Evolutionary conservation across 2,888 invertebrate genomes (phyloP), one percentile per base, ranked within the genome.

Genomic region (Arctia plantaginis): DNA sequence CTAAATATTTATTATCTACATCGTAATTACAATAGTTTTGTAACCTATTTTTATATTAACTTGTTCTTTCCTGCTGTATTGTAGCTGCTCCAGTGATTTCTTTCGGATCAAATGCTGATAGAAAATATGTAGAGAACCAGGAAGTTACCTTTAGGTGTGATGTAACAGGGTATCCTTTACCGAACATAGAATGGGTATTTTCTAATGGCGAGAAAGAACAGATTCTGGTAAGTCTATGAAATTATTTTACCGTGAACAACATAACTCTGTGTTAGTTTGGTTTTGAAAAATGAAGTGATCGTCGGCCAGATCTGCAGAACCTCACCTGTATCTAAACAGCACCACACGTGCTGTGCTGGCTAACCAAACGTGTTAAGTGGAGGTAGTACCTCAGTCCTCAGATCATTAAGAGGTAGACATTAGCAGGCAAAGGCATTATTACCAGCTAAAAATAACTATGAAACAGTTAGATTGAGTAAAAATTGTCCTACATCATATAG

Each of bases 161-260:
- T n/a, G 93, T 88, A 20, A 85, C 79, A 33, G 95, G 93, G 8
- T 93, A 90, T 79, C 93, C 93, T 0, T 75, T 90, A 70, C 94
- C 94, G 1, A 66, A 69, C 1, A 83, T 95, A 18, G 77, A 72
- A 6, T 95, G 94, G 95, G 76, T 78, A 51, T 93, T 93, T 77
- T 83, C 85, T 8, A 82, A 86, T 72, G 85, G 86, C 70, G 77
- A 72, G 10, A 80, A 77, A 12, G 71, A 83, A 66, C 76, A 82
- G 35, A 47, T 35, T 35, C 69, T 82, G 85, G 90, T 90, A 84
- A 80, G 82, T 71, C 3, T 47, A 55, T n/a, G 7, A 51, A 0
- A 23, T 23, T 51, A 8, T 23, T 51, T 51, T 15, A 59, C 1
- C 3, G n/a, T 59, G 12, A 59, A 30, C 27, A 27, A 59, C 27